Percentiles rank a stretch among this genome's conserved stretches.
phyloP scores from a whole-genome alignment of 2,113 vertebrate species.

The Atractosteus spatula region DNA sequence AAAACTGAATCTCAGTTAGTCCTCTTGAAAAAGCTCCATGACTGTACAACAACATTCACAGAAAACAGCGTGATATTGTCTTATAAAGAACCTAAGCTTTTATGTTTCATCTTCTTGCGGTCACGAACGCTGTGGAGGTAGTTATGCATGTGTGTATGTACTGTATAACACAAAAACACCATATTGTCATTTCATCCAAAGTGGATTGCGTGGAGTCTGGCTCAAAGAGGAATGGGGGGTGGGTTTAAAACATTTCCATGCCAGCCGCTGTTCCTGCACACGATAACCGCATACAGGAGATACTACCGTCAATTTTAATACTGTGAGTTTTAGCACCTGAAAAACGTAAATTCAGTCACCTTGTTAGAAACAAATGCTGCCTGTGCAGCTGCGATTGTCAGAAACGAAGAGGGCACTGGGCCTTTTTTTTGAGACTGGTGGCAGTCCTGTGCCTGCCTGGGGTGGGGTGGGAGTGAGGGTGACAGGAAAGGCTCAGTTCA shows the following conservation, averaged over 20 bases:
- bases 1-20: no score
- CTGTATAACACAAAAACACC: conserved; percentile 22
- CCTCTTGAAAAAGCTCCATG: not conserved
- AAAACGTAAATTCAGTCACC: conserved; percentile 1
- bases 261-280: conserved; percentile 10
- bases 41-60: conserved; percentile 50
- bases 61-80: conserved; percentile 48
- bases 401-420: no score
- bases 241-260: not conserved
- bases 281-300: not conserved
- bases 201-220: not conserved
- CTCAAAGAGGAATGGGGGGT: not conserved
- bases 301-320: not conserved
- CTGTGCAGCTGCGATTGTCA: no score
- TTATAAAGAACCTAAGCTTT: conserved; percentile 23
- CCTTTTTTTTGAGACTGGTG: no score
- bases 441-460: no score
- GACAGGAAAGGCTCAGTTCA: not conserved
- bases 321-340: conserved; percentile 17
- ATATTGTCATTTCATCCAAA: not conserved
- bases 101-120: conserved; percentile 57
- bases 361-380: not conserved
- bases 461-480: not conserved
- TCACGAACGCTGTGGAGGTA: conserved; percentile 90
- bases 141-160: conserved; percentile 72